Evolutionary conservation across 1,140 invertebrate genomes (phyloP), one percentile per base, ranked within the genome.

Genomic region (Cyrtorhinus lividipennis): DNA sequence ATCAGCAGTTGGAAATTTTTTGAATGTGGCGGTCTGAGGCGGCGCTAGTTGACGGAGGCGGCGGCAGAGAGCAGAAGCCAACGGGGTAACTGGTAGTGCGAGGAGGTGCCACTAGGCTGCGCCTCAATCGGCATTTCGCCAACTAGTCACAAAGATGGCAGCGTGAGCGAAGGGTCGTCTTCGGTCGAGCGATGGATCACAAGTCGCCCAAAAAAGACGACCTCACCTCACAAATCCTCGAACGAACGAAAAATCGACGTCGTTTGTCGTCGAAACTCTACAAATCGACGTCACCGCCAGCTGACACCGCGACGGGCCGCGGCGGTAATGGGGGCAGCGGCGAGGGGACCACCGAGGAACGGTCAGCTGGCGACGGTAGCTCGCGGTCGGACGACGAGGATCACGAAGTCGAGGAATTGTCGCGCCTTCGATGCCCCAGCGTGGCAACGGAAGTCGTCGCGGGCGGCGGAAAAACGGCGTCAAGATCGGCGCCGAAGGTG

Each of bases 381-480:
- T 72, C 70, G 65, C 72, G 74, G 67, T 76, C 76, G 67, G 77
- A 79, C 67, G 73, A 75, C 66, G 58, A 84, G 68, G 80, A 85
- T 62, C 87, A 89, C 71, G 88, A 91, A 73, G 79, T 83, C 0
- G 83, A 80, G 60, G 87, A 91, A 71, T 79, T 92, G 63, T 81
- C 89, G 0, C 83, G 85, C 71, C 76, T 94, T 22, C 76, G 91
- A 62, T 95, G 92, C 76, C 83, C 89, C 30, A 92, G 88, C 73
- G 88, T 91, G 71, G 77, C 88, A 53, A 85, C 89, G 1, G 92
- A 95, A 74, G 83, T 92, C 25, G 79, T 92, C 48, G 87, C 90
- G 24, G n/a, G 89, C 89, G 70, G 79, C 89, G 64, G 89, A 91
- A 69, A 85, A 82, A 45, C 78, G 89, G 59, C 74, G 84, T 46